Evolutionary conservation across 2,888 invertebrate species (phyloP), one percentile per base, ranked within the genome.

Genomic region (Macrophya alboannulata): DNA sequence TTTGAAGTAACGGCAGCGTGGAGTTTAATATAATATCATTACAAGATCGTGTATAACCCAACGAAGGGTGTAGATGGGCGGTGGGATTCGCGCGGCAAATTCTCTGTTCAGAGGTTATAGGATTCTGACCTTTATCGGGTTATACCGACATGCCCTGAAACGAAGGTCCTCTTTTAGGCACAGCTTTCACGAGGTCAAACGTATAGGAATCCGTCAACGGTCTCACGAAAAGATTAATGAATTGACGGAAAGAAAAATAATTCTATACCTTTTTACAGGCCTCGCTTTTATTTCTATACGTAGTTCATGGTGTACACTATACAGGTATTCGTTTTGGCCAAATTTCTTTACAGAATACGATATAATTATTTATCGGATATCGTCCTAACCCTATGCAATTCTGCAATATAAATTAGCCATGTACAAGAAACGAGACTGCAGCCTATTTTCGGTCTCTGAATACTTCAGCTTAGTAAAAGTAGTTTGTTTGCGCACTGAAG

Each of bases 311-410:
- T n/a, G 4, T 12, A 37, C 31, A 3, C n/a, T 25, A 12, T 71
- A 71, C 15, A 17, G 68, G 37, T 31, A 71, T 8, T n/a, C 62
- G 8, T 25, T 62, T 25, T 9, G 10, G 21, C 25, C 25, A 21
- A 25, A 25, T 25, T 62, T 25, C 0, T 3, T 12, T 0, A 25
- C 48, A 25, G 62, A 21, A 25, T 9, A 62, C 31, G 31, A 31
- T 31, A 21, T 9, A 62, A 25, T 25, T 3, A 12, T 62, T 62
- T 25, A 25, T 76, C 12, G 45, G n/a, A n/a, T 51, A 10, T 94
- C 94, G 89, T 94, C 94, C 1, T 94, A 25, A 94, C 89, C 94
- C 94, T 91, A 94, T 94, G 10, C 91, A 89, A 45, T 93, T 92
- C 86, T 91, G 92, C 48, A n/a, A n/a, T 40, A 79, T n/a, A 59